Conservation (phyloP, 2,797 vertebrate genomes). For the Valencia hispanica region DNA sequence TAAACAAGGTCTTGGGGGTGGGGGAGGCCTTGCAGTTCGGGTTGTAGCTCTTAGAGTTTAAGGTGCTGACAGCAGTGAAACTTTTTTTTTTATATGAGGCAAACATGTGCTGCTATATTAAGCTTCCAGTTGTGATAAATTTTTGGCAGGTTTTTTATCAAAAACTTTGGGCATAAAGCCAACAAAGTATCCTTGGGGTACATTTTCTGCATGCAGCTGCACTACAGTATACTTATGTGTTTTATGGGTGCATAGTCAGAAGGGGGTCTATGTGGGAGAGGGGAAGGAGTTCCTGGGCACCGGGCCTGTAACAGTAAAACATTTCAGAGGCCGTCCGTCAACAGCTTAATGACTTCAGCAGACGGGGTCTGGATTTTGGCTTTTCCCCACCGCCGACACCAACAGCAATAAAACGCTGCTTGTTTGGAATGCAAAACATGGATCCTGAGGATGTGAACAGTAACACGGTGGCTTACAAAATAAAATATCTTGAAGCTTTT, state of each 20-base stretch:
- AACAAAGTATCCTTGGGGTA: slow-evolving; percentile 15
- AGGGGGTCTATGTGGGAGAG: slow-evolving; percentile 59
- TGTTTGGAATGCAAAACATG: slow-evolving; percentile 76
- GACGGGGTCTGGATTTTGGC: slow-evolving; percentile 70
- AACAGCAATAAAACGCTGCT: slow-evolving; percentile 64
- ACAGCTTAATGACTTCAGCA: slow-evolving; percentile 79
- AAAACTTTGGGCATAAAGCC: slow-evolving; percentile 29
- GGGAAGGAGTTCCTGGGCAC: slow-evolving; percentile 66
- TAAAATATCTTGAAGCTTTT: slow-evolving; percentile 13
- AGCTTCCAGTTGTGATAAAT: slow-evolving; percentile 26
- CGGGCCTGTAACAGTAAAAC: slow-evolving; percentile 72
- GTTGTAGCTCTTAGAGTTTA: slow-evolving; percentile 22
- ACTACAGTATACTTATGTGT: slow-evolving; percentile 4
- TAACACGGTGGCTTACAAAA: slow-evolving; percentile 20
- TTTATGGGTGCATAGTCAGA: slow-evolving; percentile 32
- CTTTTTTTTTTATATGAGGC: slow-evolving; percentile 45
- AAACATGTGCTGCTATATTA: slow-evolving; percentile 27
- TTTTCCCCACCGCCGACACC: slow-evolving; percentile 65
- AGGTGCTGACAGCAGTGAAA: slow-evolving; percentile 59
- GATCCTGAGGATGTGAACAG: slow-evolving; percentile 46
- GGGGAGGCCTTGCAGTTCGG: neutral
- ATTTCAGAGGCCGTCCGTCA: slow-evolving; percentile 74
- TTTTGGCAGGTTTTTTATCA: slow-evolving; percentile 23
- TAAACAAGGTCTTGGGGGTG: neutral
- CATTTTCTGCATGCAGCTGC: slow-evolving; percentile 22